Percentiles rank a stretch among this genome's conserved stretches.
Conservation (phyloP, 2,797 vertebrate species). For the Pipistrellus nathusii region DNA sequence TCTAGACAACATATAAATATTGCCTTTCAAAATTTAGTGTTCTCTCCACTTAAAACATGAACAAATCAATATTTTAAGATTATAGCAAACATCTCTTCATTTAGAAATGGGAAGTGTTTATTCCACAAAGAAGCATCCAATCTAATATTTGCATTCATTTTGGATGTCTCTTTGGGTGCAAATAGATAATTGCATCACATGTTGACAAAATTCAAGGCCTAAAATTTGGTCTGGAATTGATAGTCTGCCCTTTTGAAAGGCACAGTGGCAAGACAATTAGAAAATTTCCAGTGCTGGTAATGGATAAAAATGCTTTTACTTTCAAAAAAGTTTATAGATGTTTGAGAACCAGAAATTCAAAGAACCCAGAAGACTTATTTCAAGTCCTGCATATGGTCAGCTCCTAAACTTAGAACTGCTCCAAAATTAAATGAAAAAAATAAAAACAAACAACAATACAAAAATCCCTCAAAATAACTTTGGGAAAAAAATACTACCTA, state of each 20-base stretch:
- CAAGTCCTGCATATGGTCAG: not conserved
- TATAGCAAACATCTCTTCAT: not conserved
- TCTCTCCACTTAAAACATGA: conserved; percentile 11
- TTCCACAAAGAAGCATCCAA: conserved; percentile 4
- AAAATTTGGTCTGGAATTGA: not conserved
- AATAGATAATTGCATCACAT: not conserved
- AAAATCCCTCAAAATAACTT: not conserved
- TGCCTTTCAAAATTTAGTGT: not conserved
- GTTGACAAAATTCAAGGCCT: not conserved
- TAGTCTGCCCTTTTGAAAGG: not conserved
- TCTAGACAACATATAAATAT: not conserved
- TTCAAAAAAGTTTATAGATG: not conserved
- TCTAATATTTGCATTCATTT: not conserved
- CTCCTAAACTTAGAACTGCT: not conserved
- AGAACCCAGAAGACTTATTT: not conserved
- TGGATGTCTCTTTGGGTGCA: not conserved
- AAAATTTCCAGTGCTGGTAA: not conserved
- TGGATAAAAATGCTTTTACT: not conserved
- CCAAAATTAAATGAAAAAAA: not conserved
- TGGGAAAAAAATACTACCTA: not conserved
- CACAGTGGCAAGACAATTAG: not conserved
- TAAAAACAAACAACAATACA: not conserved
- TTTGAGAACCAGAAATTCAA: not conserved
- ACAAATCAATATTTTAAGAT: not conserved
- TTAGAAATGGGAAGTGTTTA: not conserved